Percentiles rank a stretch among this genome's conserved stretches.
These are phyloP conservation scores for Epinotia brunnichana DNA, from an alignment of 2,888 invertebrate species.

Conservation along the genomic window DNA sequence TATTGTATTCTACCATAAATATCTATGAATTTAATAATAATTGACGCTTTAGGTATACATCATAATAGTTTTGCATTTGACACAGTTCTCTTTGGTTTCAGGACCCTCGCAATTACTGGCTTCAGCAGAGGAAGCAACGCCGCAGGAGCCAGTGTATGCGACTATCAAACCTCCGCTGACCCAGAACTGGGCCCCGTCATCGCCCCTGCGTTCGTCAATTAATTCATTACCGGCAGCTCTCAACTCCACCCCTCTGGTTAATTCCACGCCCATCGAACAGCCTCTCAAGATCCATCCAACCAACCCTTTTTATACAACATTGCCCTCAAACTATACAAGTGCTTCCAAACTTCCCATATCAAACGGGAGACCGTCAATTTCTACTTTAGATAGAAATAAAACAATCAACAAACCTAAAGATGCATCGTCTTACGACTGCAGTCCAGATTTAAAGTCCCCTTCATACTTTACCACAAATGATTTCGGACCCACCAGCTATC, in stretches of 20 bases:
- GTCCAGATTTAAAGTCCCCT: constrained; percentile 65
- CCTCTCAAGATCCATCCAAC: constrained; percentile 75
- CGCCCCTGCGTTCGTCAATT: constrained; percentile 63
- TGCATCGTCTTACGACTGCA: constrained; percentile 53
- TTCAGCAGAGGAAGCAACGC: constrained; percentile 68
- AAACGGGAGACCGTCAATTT: constrained; percentile 66
- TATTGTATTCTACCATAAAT: no score
- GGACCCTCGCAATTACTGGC: constrained; percentile 77
- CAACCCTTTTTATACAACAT: constrained; percentile 79
- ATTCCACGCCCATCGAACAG: constrained; percentile 65
- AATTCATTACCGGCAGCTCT: constrained; percentile 66
- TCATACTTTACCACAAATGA: constrained; percentile 60
- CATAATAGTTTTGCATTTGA: not conserved
- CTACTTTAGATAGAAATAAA: constrained; percentile 70
- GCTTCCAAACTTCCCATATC: constrained; percentile 77
- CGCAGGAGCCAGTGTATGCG: constrained; percentile 77
- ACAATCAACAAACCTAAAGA: constrained; percentile 63
- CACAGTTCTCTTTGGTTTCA: constrained; percentile 61
- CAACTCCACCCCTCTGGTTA: constrained; percentile 68
- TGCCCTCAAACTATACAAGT: constrained; percentile 74
- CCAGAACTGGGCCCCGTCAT: constrained; percentile 59
- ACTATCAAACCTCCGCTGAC: constrained; percentile 71
- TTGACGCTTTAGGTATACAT: no score
- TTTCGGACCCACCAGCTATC: constrained; percentile 64
- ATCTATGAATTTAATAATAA: no score